These are phyloP conservation scores for Gordius sp. DNA, from an alignment of 2,888 invertebrate genomes.

Conservation along the genomic window DNA sequence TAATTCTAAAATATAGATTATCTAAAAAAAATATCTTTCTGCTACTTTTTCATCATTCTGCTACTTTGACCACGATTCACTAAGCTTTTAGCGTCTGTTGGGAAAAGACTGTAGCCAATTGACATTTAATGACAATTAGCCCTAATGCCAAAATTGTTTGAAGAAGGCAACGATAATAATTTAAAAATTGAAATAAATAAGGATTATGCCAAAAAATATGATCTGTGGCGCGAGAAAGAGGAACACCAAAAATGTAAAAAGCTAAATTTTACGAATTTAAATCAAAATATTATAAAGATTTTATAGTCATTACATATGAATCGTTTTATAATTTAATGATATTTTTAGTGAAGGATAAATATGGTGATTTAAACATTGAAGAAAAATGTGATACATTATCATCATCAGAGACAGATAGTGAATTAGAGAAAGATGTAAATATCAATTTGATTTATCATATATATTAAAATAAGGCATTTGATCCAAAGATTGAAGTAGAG, in stretches of 20 bases:
- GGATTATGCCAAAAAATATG: slow-evolving; percentile 55
- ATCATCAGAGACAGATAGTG: slow-evolving; percentile 37
- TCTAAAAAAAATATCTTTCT: too few species aligned
- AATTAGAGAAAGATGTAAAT: slow-evolving; percentile 21
- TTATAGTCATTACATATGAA: slow-evolving; percentile 24
- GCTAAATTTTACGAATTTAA: slow-evolving; percentile 29
- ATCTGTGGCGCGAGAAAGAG: slow-evolving; percentile 56
- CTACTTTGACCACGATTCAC: too few species aligned
- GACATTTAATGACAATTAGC: too few species aligned
- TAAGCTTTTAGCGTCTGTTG: too few species aligned
- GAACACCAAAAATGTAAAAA: slow-evolving; percentile 39
- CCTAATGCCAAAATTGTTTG: slow-evolving; percentile 10
- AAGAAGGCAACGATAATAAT: slow-evolving; percentile 28
- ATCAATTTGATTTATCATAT: too few species aligned
- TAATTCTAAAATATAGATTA: too few species aligned
- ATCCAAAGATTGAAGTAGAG: slow-evolving; percentile 47
- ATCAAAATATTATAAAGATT: not conserved
- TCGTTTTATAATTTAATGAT: slow-evolving; percentile 22
- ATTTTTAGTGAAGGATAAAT: slow-evolving; percentile 15
- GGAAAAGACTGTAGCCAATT: too few species aligned
- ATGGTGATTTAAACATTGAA: slow-evolving; percentile 21
- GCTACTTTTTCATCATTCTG: too few species aligned
- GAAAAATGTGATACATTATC: slow-evolving; percentile 29
- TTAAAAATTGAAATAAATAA: slow-evolving; percentile 40
- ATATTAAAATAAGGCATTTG: slow-evolving; percentile 36